Base-by-base conservation (phyloP, 2,113 vertebrate species). In the Psittacula cyanocephala region DNA sequence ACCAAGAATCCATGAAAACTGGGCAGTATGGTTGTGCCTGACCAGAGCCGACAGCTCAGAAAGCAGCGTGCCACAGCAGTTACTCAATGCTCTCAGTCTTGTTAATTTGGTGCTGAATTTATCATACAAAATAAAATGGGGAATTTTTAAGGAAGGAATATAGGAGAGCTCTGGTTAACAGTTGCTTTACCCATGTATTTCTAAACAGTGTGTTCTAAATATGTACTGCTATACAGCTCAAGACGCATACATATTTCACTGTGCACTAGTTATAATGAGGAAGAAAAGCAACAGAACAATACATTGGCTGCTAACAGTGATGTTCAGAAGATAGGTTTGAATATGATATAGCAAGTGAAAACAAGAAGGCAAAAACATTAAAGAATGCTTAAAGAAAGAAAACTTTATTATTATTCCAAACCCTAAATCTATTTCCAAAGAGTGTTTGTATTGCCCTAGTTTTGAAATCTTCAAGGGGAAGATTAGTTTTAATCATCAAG, bases 51-150 rank as follows among this genome's bases (percentile, higher is more conserved):
- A 80, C 10, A 59, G 28, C 41, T 74, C 10, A 4, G 63, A 69
- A 76, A 59, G 12, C 29, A 68, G 10, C 2, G 4, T 11, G 20
- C 2, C 7, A 35, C 47, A 31, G 22, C 8, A 47, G 4, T 8
- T 31, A 25, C 6, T 9, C 55, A 70, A 9, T 3, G 8, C 17
- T 70, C 52, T 20, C 4, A 31, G 24, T 4, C 12, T 72, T 18
- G 19, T 37, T 91, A 80, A 77, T 52, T 69, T 33, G 13, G 29
- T 62, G 33, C 16, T 72, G 85, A 86, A 70, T 22, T 2, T 2
- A 17, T 4, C 1, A 27, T 3, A 4, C 13, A 41, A 81, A 86
- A 23, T 39, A 16, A 84, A 87, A n/a, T 0, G 0, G 9, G 49
- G 22, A 43, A 16, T 69, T 83, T 82, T 60, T 11, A 69, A 29